Base-by-base conservation (phyloP, 1,140 invertebrate species). In the Batillaria attramentaria region DNA sequence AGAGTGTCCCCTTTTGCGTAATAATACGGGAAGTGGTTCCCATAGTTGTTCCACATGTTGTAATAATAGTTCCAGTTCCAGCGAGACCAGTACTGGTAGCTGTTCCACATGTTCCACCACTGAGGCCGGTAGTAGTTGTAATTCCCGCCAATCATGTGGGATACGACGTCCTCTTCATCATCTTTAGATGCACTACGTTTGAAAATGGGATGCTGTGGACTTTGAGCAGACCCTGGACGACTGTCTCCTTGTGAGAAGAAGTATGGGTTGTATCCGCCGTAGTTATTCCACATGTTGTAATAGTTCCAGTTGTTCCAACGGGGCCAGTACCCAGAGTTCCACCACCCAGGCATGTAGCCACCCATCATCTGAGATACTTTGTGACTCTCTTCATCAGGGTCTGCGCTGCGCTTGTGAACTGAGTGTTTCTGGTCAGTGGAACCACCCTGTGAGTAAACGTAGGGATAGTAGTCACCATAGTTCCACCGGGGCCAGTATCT, bases 31-130 rank as follows among this genome's bases (percentile, higher is more conserved):
- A n/a, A n/a, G n/a, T n/a, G n/a, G n/a, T n/a, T n/a, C n/a, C n/a
- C n/a, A n/a, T 33, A 66, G 6, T 35, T 35, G 33, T 66, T 66
- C 62, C 62, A 66, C 62, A 66, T 66, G 10, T 10, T 6, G 57
- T 60, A 28, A 24, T 31, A 60, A 31, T 60, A 6, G 57, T 60
- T 60, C 57, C 57, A 60, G 6, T 66, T n/a, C n/a, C n/a, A 35
- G 62, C 62, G 2, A 35, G 62, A 16, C 33, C 62, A 31, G 62
- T 66, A 33, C 37, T 35, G 33, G 31, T 66, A 66, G 31, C 35
- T 39, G 13, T 74, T 74, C 70, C 70, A 72, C 31, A 33, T 13
- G n/a, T 54, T 72, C 70, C 70, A 46, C 70, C 2, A 33, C 41
- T 50, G 42, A 18, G 70, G 70, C 70, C 70, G 54, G 70, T 72